Percentiles rank a stretch among this genome's conserved stretches.
These are phyloP conservation scores for Callopanchax toddi DNA, from an alignment of 2,113 vertebrate genomes.

Conservation along the genomic window DNA sequence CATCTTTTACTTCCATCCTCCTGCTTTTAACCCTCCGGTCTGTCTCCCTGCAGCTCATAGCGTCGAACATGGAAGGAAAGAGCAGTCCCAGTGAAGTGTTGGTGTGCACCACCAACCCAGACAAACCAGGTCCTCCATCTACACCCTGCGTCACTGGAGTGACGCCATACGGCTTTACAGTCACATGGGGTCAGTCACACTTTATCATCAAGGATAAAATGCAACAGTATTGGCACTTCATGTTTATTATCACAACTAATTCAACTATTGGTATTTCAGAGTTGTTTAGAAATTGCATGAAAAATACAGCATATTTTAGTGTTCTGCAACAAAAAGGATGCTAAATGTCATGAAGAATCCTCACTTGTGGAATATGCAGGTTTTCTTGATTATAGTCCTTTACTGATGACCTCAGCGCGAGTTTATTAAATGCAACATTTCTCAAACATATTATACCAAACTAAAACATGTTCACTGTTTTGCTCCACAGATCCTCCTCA, in stretches of 20 bases:
- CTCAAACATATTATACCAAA: no score
- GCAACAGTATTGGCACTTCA: no score
- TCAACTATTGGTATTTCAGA: no score
- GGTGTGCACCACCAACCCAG: constrained; percentile 94
- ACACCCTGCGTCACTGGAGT: constrained; percentile 83
- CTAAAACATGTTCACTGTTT: neutral
- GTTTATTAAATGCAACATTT: no score
- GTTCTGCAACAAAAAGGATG: no score
- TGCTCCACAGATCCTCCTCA: constrained; percentile 87
- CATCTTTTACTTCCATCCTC: neutral
- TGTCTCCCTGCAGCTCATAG: constrained; percentile 84
- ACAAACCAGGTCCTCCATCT: constrained; percentile 92
- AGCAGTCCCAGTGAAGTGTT: constrained; percentile 95
- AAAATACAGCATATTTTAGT: no score
- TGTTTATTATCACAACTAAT: no score
- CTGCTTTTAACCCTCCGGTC: neutral
- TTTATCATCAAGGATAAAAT: neutral
- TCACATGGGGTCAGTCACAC: constrained; percentile 89
- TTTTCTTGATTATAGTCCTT: no score
- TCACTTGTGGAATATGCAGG: no score
- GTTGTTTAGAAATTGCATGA: no score
- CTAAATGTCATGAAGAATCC: no score
- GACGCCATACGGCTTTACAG: constrained; percentile 87
- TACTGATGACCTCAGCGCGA: no score
- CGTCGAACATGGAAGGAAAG: constrained; percentile 91